Percentiles rank a stretch among this genome's conserved stretches.
phyloP scores from a whole-genome alignment of 1,140 invertebrate species.

The Sitobion miscanthi region DNA sequence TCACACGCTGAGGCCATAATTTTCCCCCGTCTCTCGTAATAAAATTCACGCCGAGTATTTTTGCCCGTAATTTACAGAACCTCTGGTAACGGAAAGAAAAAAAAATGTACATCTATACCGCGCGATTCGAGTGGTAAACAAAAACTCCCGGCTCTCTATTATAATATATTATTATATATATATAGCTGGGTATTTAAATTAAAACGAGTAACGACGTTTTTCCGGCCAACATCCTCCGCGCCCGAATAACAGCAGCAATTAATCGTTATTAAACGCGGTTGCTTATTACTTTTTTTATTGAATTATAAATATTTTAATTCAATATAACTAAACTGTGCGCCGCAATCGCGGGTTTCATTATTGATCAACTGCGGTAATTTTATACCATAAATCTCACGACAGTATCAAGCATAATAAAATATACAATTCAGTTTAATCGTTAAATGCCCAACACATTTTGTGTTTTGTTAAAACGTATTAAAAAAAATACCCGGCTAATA shows the following conservation, averaged over 20 bases:
- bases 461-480: background rate
- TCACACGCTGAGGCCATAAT: background rate
- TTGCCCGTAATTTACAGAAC: background rate
- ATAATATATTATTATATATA: background rate
- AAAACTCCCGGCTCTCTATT: background rate
- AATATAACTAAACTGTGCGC: background rate
- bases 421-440: background rate
- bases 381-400: background rate
- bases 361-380: background rate
- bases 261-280: slow-evolving; percentile 15
- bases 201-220: slow-evolving; percentile 3
- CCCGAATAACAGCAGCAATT: background rate
- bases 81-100: background rate
- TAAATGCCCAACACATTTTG: no score
- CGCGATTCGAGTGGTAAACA: background rate
- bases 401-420: background rate
- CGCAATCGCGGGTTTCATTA: background rate
- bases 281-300: slow-evolving; percentile 7
- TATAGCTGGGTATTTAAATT: background rate
- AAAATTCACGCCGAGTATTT: background rate
- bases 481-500: no score
- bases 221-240: background rate
- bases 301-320: slow-evolving; percentile 8
- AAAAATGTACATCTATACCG: background rate
- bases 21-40: background rate